Percentiles rank a stretch among this genome's conserved stretches.
phyloP scores from a whole-genome alignment of 2,888 invertebrate species.

The Aphidoletes aphidimyza region DNA sequence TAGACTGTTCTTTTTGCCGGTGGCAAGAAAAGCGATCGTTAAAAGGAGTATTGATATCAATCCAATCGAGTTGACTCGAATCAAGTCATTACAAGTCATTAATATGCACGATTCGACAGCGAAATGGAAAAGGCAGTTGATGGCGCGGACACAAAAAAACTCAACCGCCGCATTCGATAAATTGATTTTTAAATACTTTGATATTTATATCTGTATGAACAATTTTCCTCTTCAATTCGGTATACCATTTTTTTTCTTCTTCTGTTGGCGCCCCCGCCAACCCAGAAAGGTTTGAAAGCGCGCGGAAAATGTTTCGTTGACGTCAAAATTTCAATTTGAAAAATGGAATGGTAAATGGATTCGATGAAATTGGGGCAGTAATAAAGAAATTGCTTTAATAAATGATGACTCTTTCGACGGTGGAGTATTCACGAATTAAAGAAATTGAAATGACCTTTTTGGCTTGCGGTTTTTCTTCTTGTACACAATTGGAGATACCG shows the following conservation, averaged over 20 bases:
- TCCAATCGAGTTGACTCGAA: too few species aligned
- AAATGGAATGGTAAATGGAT: too few species aligned
- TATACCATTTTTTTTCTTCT: too few species aligned
- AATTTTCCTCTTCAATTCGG: too few species aligned
- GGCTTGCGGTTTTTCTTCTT: neutral
- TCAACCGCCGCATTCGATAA: conserved; percentile 15
- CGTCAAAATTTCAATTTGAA: neutral
- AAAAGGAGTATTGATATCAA: conserved; percentile 18
- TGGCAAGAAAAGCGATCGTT: neutral
- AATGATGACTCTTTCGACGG: neutral
- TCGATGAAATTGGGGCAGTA: neutral
- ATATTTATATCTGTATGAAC: neutral
- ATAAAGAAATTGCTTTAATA: neutral
- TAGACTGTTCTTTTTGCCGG: neutral
- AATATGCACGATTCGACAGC: conserved; percentile 17
- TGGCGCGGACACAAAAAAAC: neutral
- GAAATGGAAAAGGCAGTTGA: neutral
- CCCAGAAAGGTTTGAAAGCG: neutral
- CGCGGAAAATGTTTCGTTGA: neutral
- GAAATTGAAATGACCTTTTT: neutral
- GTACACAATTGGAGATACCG: too few species aligned
- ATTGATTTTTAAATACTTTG: conserved; percentile 47
- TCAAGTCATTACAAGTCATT: conserved; percentile 20
- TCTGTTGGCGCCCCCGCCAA: neutral
- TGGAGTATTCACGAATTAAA: neutral